A percentile compares a stretch with the other conserved stretches of the same genome.
These are phyloP conservation scores for Autographa pulchrina DNA, from an alignment of 2,888 invertebrate genomes.

Conservation along the genomic window DNA sequence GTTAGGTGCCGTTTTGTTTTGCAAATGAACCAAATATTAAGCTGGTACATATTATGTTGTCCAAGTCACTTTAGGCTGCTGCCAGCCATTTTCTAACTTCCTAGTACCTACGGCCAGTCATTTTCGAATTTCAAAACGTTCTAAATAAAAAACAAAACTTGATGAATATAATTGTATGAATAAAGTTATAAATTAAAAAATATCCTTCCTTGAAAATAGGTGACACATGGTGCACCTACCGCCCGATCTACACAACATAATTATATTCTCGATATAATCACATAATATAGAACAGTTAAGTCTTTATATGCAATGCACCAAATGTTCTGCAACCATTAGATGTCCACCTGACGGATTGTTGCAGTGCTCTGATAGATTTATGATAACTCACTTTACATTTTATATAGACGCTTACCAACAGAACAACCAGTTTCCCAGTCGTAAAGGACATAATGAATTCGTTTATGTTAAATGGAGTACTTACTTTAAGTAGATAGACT, in stretches of 20 bases:
- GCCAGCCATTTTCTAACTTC: too few species aligned
- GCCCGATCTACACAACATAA: slow-evolving; percentile 37
- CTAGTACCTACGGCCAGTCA: too few species aligned
- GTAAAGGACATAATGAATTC: slow-evolving; percentile 30
- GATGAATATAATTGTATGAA: too few species aligned
- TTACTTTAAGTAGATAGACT: slow-evolving; percentile 19
- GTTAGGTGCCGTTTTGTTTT: too few species aligned
- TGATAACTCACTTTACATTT: slow-evolving; percentile 35
- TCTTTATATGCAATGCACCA: slow-evolving; percentile 47
- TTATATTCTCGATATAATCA: slow-evolving; percentile 44
- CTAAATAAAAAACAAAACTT: too few species aligned
- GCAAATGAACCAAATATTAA: not conserved
- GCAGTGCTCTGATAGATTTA: slow-evolving; percentile 41
- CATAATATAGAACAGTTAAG: slow-evolving; percentile 36
- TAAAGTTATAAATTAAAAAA: too few species aligned
- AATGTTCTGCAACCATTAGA: slow-evolving; percentile 34
- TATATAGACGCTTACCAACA: slow-evolving; percentile 20
- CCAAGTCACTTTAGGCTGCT: too few species aligned
- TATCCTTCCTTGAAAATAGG: slow-evolving; percentile 9
- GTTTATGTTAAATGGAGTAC: slow-evolving; percentile 35
- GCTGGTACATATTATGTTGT: not conserved
- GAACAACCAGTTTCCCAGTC: not conserved
- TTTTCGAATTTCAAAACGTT: too few species aligned
- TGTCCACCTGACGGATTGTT: slow-evolving; percentile 33
- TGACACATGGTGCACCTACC: slow-evolving; percentile 33